Percentiles rank a stretch among this genome's conserved stretches.
Conservation (phyloP, 2,797 vertebrate species). For the Artibeus jamaicensis region DNA sequence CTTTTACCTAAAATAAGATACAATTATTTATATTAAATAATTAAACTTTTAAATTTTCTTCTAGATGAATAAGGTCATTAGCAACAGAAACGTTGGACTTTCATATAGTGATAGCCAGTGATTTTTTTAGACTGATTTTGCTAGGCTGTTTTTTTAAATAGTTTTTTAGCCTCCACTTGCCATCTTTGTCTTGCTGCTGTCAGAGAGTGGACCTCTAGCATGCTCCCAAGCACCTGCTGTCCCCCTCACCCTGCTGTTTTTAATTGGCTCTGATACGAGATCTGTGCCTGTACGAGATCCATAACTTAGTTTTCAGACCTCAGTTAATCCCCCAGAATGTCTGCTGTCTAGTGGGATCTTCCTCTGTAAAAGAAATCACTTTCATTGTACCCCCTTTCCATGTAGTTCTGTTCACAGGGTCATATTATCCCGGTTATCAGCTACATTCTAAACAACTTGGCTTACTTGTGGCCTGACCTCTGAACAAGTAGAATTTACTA, state of each 20-base stretch:
- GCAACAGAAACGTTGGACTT: not conserved
- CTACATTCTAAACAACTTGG: not conserved
- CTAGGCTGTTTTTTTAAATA: not conserved
- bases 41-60: not conserved
- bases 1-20: not conserved
- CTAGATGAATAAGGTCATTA: not conserved
- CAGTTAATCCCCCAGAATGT: not conserved
- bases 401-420: not conserved
- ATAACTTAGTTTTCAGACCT: not conserved
- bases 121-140: not conserved
- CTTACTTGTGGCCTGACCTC: not conserved
- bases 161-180: not conserved
- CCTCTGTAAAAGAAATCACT: not conserved
- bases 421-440: not conserved
- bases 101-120: not conserved
- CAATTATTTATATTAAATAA: not conserved
- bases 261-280: not conserved
- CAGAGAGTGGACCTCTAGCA: not conserved
- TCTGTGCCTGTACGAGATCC: not conserved
- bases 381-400: not conserved
- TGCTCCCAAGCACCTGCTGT: not conserved
- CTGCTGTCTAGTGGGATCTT: not conserved
- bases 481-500: constrained; percentile 8
- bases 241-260: not conserved
- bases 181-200: not conserved